A percentile compares a stretch with the other conserved stretches of the same genome.
Evolutionary conservation across 2,797 vertebrate genomes (phyloP).

Genomic region (Anas flavirostris): DNA sequence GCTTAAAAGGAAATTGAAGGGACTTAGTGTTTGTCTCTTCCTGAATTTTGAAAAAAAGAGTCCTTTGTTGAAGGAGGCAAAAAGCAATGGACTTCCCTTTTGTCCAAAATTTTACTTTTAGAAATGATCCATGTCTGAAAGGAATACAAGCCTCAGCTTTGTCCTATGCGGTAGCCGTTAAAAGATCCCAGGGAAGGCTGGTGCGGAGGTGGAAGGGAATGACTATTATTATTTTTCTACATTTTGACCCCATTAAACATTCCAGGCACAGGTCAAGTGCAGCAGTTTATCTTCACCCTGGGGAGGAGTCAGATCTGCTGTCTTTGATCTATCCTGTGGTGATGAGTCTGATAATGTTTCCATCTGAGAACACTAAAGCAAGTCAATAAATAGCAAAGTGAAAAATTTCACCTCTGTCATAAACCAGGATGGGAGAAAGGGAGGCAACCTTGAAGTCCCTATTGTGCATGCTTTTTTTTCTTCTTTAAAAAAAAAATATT

Average conservation of each 20-base stretch:
- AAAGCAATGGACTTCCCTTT: background rate
- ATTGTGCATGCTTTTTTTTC: background rate
- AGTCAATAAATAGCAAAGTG: constrained; percentile 42
- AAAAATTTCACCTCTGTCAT: constrained; percentile 28
- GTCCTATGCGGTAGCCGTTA: background rate
- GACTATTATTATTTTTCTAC: constrained; percentile 25
- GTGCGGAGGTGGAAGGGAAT: background rate
- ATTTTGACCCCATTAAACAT: constrained; percentile 53
- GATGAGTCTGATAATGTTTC: constrained; percentile 55
- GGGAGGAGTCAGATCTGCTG: constrained; percentile 50
- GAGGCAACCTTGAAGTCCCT: background rate
- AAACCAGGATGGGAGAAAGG: background rate
- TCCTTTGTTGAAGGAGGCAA: background rate
- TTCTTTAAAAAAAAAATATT: background rate
- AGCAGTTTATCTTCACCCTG: constrained; percentile 37
- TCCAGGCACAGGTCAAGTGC: constrained; percentile 55
- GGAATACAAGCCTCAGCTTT: background rate
- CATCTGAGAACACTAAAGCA: constrained; percentile 46
- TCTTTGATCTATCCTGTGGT: constrained; percentile 33
- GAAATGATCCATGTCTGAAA: background rate
- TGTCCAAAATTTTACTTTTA: background rate
- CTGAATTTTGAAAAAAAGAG: background rate
- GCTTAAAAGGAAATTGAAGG: background rate
- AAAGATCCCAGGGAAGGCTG: background rate
- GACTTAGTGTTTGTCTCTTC: background rate